A percentile compares a stretch with the other conserved stretches of the same genome.
These are phyloP conservation scores for Podarcis raffonei DNA, from an alignment of 2,113 vertebrate species.

Conservation along the genomic window DNA sequence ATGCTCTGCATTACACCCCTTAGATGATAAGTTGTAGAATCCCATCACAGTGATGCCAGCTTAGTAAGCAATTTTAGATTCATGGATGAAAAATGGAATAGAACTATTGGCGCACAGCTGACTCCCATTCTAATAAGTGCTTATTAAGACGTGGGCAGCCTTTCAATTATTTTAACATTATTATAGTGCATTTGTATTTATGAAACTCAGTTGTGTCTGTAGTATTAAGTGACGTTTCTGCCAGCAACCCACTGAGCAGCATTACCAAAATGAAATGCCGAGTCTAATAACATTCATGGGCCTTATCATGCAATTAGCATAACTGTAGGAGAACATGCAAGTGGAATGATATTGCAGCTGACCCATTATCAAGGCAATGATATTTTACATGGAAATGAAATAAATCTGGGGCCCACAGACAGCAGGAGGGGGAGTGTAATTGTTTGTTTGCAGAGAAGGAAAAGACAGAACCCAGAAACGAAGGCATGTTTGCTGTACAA, in stretches of 20 bases:
- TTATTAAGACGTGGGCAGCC: constrained; percentile 26
- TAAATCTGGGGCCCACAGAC: constrained; percentile 43
- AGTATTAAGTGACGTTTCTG: constrained; percentile 38
- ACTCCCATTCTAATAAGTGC: constrained; percentile 23
- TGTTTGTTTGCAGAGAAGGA: constrained; percentile 48
- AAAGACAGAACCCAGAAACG: constrained; percentile 36
- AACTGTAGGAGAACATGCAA: constrained; percentile 57
- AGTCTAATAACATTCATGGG: constrained; percentile 42
- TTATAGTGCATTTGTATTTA: constrained; percentile 48
- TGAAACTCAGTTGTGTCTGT: constrained; percentile 11
- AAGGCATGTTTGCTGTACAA: background rate
- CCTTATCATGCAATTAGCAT: constrained; percentile 69
- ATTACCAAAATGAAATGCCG: constrained; percentile 56
- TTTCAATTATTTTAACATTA: constrained; percentile 51
- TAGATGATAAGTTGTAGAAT: background rate
- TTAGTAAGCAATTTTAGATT: constrained; percentile 4
- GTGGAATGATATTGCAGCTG: constrained; percentile 65
- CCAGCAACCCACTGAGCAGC: constrained; percentile 42
- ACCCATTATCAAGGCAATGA: constrained; percentile 66
- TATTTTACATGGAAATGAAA: constrained; percentile 66
- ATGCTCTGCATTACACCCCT: background rate
- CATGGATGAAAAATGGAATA: background rate
- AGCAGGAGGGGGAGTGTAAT: constrained; percentile 45
- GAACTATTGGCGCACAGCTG: background rate
- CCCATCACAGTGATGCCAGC: background rate